Evolutionary conservation across 2,797 vertebrate genomes (phyloP), one percentile per base, ranked within the genome.

Genomic region (Buphagus erythrorhynchus): DNA sequence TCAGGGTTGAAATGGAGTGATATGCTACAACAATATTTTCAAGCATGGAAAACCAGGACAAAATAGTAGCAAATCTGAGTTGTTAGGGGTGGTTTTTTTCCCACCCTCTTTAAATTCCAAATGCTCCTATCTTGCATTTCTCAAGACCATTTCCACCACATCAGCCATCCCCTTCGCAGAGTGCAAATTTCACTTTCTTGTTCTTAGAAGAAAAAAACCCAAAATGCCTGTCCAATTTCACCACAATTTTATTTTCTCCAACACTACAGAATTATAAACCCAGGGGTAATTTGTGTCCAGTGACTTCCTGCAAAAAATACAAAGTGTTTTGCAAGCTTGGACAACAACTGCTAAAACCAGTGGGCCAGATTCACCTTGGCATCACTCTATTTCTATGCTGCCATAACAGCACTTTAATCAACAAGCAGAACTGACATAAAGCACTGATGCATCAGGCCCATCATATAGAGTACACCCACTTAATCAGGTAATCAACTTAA

Each of bases 401-500:
- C 81, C 79, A 65, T 90, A 78, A 80, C 40, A 92, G 80, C 52
- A 68, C 72, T 93, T 95, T 80, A 95, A 97, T 97, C 95, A 91
- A 88, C 71, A 88, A 92, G 92, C 88, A 96, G 88, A 93, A 90
- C 65, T 65, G 79, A 46, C 88, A 90, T 69, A 94, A 93, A 95
- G 92, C 86, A 57, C 80, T 94, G 89, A 92, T 83, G 94, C 92
- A 95, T 93, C 96, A 96, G 96, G 85, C 93, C 95, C 76, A 93
- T 91, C 94, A 93, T 55, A 94, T 65, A 85, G 42, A 83, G 92
- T 88, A 92, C 79, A 79, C 87, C 48, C 87, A 90, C 95, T 97
- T 97, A 95, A 97, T 96, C 82, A 97, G 93, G 89, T 95, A 95
- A 97, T 97, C 85, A 88, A 89, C 90, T 97, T 97, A 98, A 97